Base-by-base conservation (phyloP, 1,140 invertebrate genomes). In the Hyposmocoma kahamanoa region DNA sequence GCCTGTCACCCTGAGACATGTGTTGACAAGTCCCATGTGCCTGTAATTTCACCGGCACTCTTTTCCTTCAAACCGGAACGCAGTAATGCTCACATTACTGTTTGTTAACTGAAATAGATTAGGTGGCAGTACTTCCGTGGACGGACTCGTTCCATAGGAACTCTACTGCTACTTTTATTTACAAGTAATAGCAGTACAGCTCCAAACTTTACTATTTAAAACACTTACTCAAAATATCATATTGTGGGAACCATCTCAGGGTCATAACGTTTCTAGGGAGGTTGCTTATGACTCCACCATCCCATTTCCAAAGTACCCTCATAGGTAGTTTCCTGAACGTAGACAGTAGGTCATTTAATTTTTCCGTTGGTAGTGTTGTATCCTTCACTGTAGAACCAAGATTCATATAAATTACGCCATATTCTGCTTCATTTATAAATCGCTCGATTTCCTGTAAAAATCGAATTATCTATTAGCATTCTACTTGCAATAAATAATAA, bases 401-500 rank as follows among this genome's bases (percentile, higher is more conserved):
- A 58, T 88, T 90, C 59, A 92, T 89, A 59, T 89, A 90, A 53
- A 92, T 88, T 3, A 90, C 89, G 3, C 91, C 91, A 44, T 90
- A 67, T 43, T 88, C 82, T 0, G 89, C 87, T 51, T 87, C 85
- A 42, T 90, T 88, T 42, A 92, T 82, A 67, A 90, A 91, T 54
- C 86, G 71, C 56, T 91, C 83, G 24, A 91, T 81, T 65, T 91
- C 89, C 86, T 89, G 70, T 13, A 73, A 75, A 15, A n/a, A n/a
- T n/a, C n/a, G n/a, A n/a, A n/a, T n/a, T n/a, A n/a, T n/a, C n/a
- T n/a, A n/a, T n/a, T n/a, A n/a, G n/a, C n/a, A n/a, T n/a, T n/a
- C n/a, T n/a, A n/a, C n/a, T n/a, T n/a, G n/a, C n/a, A n/a, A n/a
- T n/a, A n/a, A n/a, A n/a, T n/a, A n/a, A n/a, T n/a, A n/a, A n/a